Evolutionary conservation across 2,797 vertebrate genomes (phyloP).

Genomic region (Philypnodon macrostomus): DNA sequence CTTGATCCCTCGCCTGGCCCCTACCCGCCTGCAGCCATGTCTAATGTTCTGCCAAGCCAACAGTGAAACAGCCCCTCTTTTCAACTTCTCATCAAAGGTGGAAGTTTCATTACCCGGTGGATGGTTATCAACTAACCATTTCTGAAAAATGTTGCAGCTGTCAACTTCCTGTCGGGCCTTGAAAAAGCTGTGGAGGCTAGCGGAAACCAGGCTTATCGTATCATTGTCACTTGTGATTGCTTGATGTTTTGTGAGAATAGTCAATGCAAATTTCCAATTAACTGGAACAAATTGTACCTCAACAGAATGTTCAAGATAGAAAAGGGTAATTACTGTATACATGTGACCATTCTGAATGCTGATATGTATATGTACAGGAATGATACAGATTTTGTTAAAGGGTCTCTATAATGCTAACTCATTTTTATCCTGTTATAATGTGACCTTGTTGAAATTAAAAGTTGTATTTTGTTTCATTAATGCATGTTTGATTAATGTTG

Average conservation of each 20-base stretch:
- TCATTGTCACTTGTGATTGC: conserved; percentile 53
- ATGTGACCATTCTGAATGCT: conserved; percentile 40
- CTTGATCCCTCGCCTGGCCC: conserved; percentile 55
- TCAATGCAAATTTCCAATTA: conserved; percentile 55
- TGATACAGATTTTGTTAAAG: conserved; percentile 6
- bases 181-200: conserved; percentile 34
- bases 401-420: too few relatives aligned
- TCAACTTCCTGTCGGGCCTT: conserved; percentile 52
- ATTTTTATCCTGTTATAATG: too few relatives aligned
- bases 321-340: conserved; percentile 49
- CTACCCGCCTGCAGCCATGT: conserved; percentile 64
- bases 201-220: conserved; percentile 49
- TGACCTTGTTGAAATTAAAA: too few relatives aligned
- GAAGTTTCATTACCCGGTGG: conserved; percentile 70
- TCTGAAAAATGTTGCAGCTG: conserved; percentile 63
- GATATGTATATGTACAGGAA: conserved; percentile 14
- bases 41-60: conserved; percentile 72
- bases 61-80: conserved; percentile 63
- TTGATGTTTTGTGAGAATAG: conserved; percentile 37
- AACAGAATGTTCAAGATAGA: conserved; percentile 40
- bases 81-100: conserved; percentile 77
- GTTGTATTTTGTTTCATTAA: too few relatives aligned
- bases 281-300: conserved; percentile 54
- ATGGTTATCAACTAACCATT: conserved; percentile 67
- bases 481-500: too few relatives aligned